phyloP scores from a whole-genome alignment of 2,797 vertebrate genomes.

The Paedocypris micromegethes region DNA sequence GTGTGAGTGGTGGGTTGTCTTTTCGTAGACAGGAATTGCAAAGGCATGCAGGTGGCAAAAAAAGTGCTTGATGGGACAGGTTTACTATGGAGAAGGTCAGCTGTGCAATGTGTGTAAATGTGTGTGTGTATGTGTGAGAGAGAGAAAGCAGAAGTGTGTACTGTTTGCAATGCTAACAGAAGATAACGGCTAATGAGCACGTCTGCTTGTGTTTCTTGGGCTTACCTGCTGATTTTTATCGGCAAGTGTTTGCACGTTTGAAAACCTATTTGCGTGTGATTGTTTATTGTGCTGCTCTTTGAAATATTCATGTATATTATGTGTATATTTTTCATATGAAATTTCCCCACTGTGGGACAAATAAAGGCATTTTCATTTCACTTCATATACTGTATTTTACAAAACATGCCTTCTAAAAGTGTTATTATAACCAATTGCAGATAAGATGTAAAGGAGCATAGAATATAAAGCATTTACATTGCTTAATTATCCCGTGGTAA shows the following conservation, averaged over 20 bases:
- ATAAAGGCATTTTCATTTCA: too few species aligned
- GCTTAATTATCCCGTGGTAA: too few species aligned
- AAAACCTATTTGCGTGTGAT: not conserved
- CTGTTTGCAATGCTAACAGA: constrained; percentile 4
- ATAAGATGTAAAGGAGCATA: too few species aligned
- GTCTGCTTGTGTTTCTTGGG: not conserved
- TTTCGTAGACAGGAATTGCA: constrained; percentile 5
- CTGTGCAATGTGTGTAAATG: not conserved
- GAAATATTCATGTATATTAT: too few species aligned
- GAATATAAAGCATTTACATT: too few species aligned
- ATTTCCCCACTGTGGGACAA: too few species aligned
- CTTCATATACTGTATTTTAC: too few species aligned
- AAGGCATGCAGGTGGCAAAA: constrained; percentile 11
- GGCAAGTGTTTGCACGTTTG: not conserved
- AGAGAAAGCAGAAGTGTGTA: constrained; percentile 25
- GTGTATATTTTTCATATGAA: too few species aligned
- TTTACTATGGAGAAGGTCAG: constrained; percentile 15
- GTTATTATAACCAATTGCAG: too few species aligned
- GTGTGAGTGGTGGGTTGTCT: constrained; percentile 3
- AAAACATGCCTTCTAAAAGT: too few species aligned
- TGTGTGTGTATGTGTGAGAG: not conserved
- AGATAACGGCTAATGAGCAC: not conserved
- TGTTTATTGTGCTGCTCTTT: not conserved
- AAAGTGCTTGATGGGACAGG: constrained; percentile 11
- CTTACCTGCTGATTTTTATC: not conserved